phyloP scores from a whole-genome alignment of 1,140 invertebrate species.

The Goniozus legneri region DNA sequence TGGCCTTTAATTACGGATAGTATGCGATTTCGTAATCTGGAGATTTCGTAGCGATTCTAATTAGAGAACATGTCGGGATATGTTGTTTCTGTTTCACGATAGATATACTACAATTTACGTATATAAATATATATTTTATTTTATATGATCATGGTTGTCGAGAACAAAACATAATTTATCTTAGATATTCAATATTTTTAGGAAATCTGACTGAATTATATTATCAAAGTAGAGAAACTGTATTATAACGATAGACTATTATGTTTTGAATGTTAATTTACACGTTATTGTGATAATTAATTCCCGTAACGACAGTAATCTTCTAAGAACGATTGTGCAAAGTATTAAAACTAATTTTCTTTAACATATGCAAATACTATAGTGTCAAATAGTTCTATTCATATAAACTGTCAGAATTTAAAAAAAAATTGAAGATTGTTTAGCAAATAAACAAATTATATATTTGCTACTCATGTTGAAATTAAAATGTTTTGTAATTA shows the following conservation, averaged over 20 bases:
- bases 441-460: neutral
- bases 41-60: neutral
- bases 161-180: no score
- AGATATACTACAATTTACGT: neutral
- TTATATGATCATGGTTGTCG: neutral
- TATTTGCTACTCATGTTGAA: neutral
- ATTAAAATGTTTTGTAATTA: neutral
- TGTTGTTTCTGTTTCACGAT: neutral
- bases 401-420: neutral
- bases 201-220: no score
- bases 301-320: no score
- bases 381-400: neutral
- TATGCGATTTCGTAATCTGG: neutral
- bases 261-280: no score
- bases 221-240: no score
- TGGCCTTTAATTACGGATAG: neutral
- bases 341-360: neutral
- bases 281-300: no score
- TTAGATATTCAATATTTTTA: no score
- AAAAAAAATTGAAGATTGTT: neutral
- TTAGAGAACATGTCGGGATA: neutral
- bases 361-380: neutral
- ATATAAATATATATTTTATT: neutral
- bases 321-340: neutral
- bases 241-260: no score